Percentiles rank a stretch among this genome's conserved stretches.
Conservation (phyloP, 35 echinoderm and acorn worm species). For the Holothuria glaberrima region DNA sequence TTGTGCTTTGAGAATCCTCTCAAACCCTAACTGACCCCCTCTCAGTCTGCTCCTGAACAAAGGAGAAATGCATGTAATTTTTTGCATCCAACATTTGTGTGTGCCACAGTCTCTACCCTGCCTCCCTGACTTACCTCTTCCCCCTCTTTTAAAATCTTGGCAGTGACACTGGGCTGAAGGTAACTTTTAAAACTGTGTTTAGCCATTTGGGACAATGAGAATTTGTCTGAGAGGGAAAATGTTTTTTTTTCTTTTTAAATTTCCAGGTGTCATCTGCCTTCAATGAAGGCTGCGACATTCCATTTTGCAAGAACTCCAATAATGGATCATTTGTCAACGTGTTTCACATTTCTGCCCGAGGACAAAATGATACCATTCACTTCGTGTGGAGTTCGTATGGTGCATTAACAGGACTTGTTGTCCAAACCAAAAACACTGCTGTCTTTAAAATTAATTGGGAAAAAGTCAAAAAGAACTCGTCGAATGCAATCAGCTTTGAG, state of each 20-base stretch:
- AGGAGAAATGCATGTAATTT: no score
- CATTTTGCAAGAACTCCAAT: constrained; percentile 1
- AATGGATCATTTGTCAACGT: constrained; percentile 18
- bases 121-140: no score
- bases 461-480: background rate
- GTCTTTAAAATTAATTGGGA: constrained; percentile 30
- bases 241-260: background rate
- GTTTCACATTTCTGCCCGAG: constrained; percentile 33
- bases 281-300: constrained; percentile 45
- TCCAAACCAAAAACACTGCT: constrained; percentile 25
- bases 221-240: no score
- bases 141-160: no score
- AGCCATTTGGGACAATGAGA: no score
- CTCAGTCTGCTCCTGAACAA: no score
- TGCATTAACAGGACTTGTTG: constrained; percentile 36
- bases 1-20: no score
- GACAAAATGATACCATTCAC: constrained; percentile 44
- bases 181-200: no score
- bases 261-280: constrained; percentile 27
- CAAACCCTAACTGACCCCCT: no score
- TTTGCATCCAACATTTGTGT: no score
- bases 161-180: no score
- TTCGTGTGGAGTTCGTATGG: constrained; percentile 55
- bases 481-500: constrained; percentile 19
- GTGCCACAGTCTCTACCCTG: no score